Base-by-base conservation (phyloP, 2,797 vertebrate genomes). In the Spheniscus humboldti region DNA sequence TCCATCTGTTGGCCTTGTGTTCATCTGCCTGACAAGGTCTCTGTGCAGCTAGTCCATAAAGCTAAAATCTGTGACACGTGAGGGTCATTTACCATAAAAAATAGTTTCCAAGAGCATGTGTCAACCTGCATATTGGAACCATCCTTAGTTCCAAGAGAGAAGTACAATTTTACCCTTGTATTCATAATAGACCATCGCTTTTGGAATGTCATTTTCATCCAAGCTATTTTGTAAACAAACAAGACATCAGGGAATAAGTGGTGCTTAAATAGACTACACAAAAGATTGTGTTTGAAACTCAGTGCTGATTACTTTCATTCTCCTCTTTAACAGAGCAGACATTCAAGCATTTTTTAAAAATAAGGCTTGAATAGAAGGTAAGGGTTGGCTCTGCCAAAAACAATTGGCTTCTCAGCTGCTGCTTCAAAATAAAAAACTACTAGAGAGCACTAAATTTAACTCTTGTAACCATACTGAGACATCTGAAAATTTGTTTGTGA, bases 141-240 rank as follows among this genome's bases (percentile, higher is more conserved):
- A 0, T 37, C 62, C 67, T 78, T 37, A 89, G 19, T 37, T 66
- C 55, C 52, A 88, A 80, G 53, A 39, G 2, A 74, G 16, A 73
- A 84, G 24, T 22, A 63, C 10, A 59, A 72, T 72, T 88, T 53
- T 62, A 64, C 15, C 25, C 52, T 45, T 79, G 33, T 30, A 69
- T 72, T 91, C 35, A 47, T 28, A 94, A 87, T 22, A 80, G 75
- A 83, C 17, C 28, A 11, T 28, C 73, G 52, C 8, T 91, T 89
- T 81, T 28, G 47, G 48, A 93, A 92, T 31, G 39, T 9, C 39
- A 41, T 83, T 89, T 95, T 82, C 47, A 91, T 76, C 72, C 45
- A 39, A 86, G 59, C 15, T 74, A 66, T 74, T 96, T 75, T 84
- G 55, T 86, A 93, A 96, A 93, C 69, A 96, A 92, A 62, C 35